Conservation (phyloP, 2,888 invertebrate genomes). For the Gymnosoma rotundatum region DNA sequence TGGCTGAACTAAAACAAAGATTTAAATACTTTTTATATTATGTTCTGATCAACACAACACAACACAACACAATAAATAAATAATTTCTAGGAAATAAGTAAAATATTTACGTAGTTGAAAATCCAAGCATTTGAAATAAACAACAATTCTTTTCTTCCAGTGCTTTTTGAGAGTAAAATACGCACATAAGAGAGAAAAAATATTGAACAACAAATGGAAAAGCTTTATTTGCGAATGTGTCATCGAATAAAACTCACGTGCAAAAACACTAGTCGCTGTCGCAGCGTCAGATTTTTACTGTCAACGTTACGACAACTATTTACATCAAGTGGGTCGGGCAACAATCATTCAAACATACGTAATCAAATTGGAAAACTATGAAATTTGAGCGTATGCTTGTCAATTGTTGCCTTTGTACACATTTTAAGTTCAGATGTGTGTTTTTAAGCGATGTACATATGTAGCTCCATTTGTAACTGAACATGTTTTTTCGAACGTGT, state of each 20-base stretch:
- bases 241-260: conserved; percentile 59
- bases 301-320: conserved; percentile 49
- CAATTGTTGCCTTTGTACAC: conserved; percentile 20
- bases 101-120: too few relatives aligned
- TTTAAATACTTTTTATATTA: too few relatives aligned
- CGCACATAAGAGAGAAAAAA: neutral
- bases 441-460: neutral
- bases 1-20: too few relatives aligned
- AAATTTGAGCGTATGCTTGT: neutral
- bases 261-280: conserved; percentile 56
- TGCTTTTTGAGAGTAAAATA: neutral
- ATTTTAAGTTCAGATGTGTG: conserved; percentile 42
- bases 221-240: conserved; percentile 33
- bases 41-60: too few relatives aligned
- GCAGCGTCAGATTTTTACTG: conserved; percentile 29
- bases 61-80: too few relatives aligned
- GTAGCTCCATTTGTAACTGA: too few relatives aligned
- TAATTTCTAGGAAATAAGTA: too few relatives aligned
- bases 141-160: too few relatives aligned
- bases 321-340: neutral
- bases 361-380: neutral
- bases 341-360: conserved; percentile 2
- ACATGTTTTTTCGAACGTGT: too few relatives aligned
- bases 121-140: too few relatives aligned
- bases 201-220: neutral